Percentiles rank a stretch among this genome's conserved stretches.
Conservation (phyloP, 1,140 invertebrate species). For the Apis florea region DNA sequence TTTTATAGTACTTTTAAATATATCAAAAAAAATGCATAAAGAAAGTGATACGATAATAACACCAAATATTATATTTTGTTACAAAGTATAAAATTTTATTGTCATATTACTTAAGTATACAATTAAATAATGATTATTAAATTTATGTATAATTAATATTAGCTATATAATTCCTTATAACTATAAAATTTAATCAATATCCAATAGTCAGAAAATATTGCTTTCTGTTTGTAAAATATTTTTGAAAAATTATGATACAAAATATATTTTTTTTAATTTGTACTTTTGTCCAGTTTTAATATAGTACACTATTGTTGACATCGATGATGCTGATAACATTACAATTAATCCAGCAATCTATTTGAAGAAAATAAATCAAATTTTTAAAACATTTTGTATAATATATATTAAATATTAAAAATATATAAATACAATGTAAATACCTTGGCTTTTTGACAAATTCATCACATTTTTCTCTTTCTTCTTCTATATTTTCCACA, state of each 20-base stretch:
- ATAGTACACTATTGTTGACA: too few species aligned
- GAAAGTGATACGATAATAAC: too few species aligned
- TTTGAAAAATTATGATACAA: not conserved
- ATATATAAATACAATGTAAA: not conserved
- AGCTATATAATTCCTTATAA: too few species aligned
- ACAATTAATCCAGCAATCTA: not conserved
- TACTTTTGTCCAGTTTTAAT: not conserved
- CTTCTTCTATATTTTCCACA: slow-evolving; percentile 1
- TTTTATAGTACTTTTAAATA: too few species aligned
- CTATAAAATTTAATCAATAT: not conserved
- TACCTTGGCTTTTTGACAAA: slow-evolving; percentile 30
- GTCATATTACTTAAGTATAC: not conserved
- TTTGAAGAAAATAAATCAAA: not conserved
- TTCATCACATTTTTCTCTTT: not conserved
- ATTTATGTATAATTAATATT: slow-evolving; percentile 3
- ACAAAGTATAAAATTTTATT: slow-evolving; percentile 1
- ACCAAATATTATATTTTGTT: not conserved
- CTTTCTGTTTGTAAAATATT: not conserved
- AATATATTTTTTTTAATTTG: not conserved
- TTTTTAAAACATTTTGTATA: not conserved
- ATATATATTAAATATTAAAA: too few species aligned
- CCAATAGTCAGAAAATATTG: not conserved
- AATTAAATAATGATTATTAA: not conserved
- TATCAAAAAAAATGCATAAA: too few species aligned
- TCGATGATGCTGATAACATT: not conserved